A percentile compares a stretch with the other conserved stretches of the same genome.
phyloP scores from a whole-genome alignment of 2,113 vertebrate genomes.

The Ariopsis seemanni region DNA sequence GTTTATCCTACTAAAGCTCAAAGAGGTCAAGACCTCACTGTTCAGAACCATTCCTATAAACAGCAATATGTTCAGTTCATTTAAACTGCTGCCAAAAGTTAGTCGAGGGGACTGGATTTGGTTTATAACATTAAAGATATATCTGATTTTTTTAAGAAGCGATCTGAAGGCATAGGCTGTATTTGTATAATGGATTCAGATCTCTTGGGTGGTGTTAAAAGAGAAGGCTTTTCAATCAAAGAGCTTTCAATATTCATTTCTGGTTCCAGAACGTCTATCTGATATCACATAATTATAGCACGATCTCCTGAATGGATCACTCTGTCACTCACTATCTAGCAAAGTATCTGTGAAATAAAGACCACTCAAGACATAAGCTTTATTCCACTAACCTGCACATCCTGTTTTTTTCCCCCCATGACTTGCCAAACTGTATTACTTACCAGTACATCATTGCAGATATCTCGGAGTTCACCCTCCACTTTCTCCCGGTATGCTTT shows the following conservation, averaged over 20 bases:
- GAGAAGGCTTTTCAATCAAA: neutral
- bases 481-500: conserved; percentile 91
- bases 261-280: neutral
- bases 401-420: neutral
- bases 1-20: neutral
- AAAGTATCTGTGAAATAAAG: neutral
- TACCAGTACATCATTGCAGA: conserved; percentile 91
- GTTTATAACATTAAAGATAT: neutral
- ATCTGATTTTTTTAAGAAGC: neutral
- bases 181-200: neutral
- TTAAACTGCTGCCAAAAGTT: neutral
- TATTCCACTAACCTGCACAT: neutral
- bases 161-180: neutral
- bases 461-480: conserved; percentile 85
- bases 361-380: neutral
- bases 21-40: neutral
- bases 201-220: neutral
- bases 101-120: neutral
- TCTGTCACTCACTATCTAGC: neutral
- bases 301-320: neutral
- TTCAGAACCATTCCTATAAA: too few relatives aligned
- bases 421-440: conserved; percentile 42
- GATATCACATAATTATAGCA: neutral
- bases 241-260: neutral
- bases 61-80: neutral